A percentile compares a stretch with the other conserved stretches of the same genome.
Evolutionary conservation across 1,140 invertebrate species (phyloP).

Genomic region (Polyergus mexicanus): DNA sequence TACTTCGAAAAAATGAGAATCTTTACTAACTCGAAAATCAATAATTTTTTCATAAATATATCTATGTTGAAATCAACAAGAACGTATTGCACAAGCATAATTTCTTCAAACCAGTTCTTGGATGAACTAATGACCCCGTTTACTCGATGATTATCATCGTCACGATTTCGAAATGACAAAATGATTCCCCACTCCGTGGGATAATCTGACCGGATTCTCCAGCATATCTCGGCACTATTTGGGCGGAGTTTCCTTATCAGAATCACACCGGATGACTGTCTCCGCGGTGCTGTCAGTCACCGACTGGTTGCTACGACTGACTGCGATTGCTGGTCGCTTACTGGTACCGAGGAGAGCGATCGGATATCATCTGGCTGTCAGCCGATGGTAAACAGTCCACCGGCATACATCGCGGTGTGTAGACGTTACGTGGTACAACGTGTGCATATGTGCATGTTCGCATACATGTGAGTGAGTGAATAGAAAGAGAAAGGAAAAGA

Average conservation of each 20-base stretch:
- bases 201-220: constrained; percentile 20
- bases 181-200: constrained; percentile 15
- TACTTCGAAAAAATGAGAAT: background rate
- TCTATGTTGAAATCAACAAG: background rate
- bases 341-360: constrained; percentile 44
- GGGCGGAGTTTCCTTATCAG: constrained; percentile 56
- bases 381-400: constrained; percentile 79
- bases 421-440: constrained; percentile 65
- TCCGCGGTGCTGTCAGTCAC: constrained; percentile 23
- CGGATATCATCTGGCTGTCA: constrained; percentile 57
- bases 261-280: constrained; percentile 25
- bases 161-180: constrained; percentile 38
- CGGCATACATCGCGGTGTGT: constrained; percentile 71
- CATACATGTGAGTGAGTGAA: background rate
- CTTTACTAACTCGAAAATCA: constrained; percentile 9
- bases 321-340: constrained; percentile 6
- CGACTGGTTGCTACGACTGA: constrained; percentile 31
- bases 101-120: background rate
- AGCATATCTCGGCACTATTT: constrained; percentile 50
- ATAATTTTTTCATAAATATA: background rate
- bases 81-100: background rate
- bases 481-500: constrained; percentile 1
- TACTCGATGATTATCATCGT: background rate
- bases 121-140: background rate
- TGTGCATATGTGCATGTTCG: constrained; percentile 1